Percentiles rank a stretch among this genome's conserved stretches.
Evolutionary conservation across 30 jellyfish, hydroid and myxozoan species (phyloP).

Genomic region (Haliclystus octoradiatus): DNA sequence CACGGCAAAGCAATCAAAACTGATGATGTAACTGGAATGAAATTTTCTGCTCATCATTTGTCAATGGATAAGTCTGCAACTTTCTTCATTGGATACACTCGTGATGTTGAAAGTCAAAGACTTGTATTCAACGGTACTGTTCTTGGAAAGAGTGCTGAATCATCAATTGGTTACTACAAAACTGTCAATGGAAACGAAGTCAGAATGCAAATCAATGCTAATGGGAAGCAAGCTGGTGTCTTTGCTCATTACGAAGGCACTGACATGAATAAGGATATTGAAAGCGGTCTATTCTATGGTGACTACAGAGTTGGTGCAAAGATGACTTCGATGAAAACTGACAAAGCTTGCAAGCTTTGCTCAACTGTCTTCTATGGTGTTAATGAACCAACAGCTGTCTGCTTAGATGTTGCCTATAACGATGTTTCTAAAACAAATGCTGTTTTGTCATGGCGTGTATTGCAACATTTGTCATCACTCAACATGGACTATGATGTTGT

Average conservation of each 20-base stretch:
- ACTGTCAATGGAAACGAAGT: neutral
- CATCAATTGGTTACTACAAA: conserved; percentile 1
- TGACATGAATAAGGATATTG: neutral
- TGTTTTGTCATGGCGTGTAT: neutral
- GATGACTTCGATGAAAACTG: neutral
- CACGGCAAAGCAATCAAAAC: conserved; percentile 44
- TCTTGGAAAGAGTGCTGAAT: conserved; percentile 45
- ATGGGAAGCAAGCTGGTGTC: neutral
- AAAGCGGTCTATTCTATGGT: neutral
- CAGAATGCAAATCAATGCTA: neutral
- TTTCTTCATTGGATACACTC: conserved; percentile 46
- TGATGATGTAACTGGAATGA: conserved; percentile 55
- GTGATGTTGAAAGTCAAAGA: conserved; percentile 29
- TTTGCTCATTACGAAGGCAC: neutral
- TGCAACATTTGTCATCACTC: neutral
- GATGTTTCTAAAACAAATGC: neutral
- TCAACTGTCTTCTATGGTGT: neutral
- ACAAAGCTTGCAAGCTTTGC: neutral
- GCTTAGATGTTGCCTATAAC: neutral
- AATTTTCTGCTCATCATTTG: conserved; percentile 43
- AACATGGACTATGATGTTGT: neutral
- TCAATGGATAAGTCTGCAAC: conserved; percentile 40
- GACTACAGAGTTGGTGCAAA: neutral
- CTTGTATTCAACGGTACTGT: conserved; percentile 40
- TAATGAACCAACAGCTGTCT: neutral